A percentile compares a stretch with the other conserved stretches of the same genome.
Conservation (phyloP, 1,140 invertebrate genomes). For the Drosophila yakuba region DNA sequence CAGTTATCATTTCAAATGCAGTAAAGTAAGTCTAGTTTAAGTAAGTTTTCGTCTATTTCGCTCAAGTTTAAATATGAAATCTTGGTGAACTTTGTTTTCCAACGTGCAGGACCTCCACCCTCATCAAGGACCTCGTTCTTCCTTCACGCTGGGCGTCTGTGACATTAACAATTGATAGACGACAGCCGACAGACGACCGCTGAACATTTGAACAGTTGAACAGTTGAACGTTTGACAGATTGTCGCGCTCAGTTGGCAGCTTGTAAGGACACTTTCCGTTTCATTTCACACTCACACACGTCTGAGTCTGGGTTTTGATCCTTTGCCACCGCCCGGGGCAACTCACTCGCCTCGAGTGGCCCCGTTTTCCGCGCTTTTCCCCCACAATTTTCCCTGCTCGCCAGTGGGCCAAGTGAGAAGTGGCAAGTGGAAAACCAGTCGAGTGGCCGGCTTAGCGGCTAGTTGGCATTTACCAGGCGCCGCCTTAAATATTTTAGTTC, state of each 20-base stretch:
- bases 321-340: constrained; percentile 31
- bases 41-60: too few relatives aligned
- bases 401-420: constrained; percentile 43
- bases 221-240: constrained; percentile 69
- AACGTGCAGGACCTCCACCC: constrained; percentile 15
- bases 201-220: constrained; percentile 69
- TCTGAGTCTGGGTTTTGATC: constrained; percentile 27
- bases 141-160: constrained; percentile 60
- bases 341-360: constrained; percentile 40
- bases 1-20: too few relatives aligned
- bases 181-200: constrained; percentile 51
- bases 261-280: constrained; percentile 60
- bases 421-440: constrained; percentile 40
- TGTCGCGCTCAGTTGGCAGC: constrained; percentile 65
- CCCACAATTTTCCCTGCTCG: background rate
- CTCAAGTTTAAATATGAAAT: background rate
- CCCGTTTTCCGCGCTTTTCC: constrained; percentile 21
- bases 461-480: constrained; percentile 51
- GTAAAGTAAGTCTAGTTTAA: too few relatives aligned
- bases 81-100: background rate
- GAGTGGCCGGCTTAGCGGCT: constrained; percentile 48
- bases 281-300: constrained; percentile 51
- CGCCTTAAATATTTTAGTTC: constrained; percentile 47
- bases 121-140: constrained; percentile 28
- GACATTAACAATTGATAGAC: constrained; percentile 80